Conservation (phyloP, 2,797 vertebrate species). For the Bradypodion pumilum region DNA sequence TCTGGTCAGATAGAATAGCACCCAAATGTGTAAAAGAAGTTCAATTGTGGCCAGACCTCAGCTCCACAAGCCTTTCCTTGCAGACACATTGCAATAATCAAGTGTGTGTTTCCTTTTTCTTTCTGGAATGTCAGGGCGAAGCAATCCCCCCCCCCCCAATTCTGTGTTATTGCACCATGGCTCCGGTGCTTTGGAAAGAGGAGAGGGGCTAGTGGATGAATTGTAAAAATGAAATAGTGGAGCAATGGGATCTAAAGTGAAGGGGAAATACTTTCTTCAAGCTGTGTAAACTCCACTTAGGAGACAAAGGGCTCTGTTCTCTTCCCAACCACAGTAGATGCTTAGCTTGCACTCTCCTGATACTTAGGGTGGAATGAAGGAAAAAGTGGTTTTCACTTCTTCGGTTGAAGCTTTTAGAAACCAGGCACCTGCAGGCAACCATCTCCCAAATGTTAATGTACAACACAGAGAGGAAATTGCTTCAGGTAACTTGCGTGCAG, state of each 20-base stretch:
- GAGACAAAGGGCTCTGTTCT: constrained; percentile 71
- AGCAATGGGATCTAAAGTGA: constrained; percentile 57
- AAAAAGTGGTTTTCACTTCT: background rate
- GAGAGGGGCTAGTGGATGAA: constrained; percentile 14
- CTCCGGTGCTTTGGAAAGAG: constrained; percentile 53
- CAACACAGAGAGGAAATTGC: background rate
- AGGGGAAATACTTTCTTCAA: constrained; percentile 69
- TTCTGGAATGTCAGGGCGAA: background rate
- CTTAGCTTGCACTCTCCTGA: constrained; percentile 18
- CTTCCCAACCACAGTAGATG: constrained; percentile 19
- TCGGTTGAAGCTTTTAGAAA: constrained; percentile 20
- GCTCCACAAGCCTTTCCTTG: constrained; percentile 9
- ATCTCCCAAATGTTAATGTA: background rate
- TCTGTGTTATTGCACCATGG: constrained; percentile 21
- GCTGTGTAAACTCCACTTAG: constrained; percentile 73
- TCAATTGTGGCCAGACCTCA: background rate
- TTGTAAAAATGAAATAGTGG: constrained; percentile 55
- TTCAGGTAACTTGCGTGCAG: background rate
- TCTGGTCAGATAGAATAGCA: background rate
- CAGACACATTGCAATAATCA: constrained; percentile 23
- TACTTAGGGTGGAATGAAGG: background rate
- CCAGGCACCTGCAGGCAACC: constrained; percentile 16
- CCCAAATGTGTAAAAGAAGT: background rate
- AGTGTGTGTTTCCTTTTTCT: background rate
- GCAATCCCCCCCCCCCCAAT: background rate